Conservation (phyloP, 2,888 invertebrate genomes). For the Heliothis peltigera region DNA sequence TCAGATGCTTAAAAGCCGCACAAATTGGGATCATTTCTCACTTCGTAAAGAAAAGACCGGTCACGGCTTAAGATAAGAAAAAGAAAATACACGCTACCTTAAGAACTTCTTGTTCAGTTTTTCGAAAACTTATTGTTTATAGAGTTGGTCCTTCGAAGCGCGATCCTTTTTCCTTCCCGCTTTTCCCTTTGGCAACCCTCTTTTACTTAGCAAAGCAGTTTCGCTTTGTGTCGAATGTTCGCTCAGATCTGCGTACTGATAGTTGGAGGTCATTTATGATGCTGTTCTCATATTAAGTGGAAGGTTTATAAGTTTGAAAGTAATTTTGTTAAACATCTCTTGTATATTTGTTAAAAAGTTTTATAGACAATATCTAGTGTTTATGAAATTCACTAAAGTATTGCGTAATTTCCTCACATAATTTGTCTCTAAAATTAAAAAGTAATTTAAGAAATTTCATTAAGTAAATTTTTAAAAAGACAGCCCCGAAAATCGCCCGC, state of each 20-base stretch:
- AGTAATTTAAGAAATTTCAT: no score
- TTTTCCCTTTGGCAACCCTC: conserved; percentile 15
- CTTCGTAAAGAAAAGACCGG: conserved; percentile 42
- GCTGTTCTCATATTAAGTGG: conserved; percentile 1
- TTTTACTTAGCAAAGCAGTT: background rate
- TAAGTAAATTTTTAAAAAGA: no score
- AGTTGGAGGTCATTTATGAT: background rate
- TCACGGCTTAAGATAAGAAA: conserved; percentile 53
- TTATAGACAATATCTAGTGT: background rate
- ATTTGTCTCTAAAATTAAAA: no score
- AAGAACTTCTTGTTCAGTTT: conserved; percentile 42
- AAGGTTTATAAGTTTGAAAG: background rate
- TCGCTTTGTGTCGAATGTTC: background rate
- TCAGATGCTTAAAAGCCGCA: conserved; percentile 49
- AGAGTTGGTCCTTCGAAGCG: conserved; percentile 18
- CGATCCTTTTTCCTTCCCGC: conserved; percentile 5
- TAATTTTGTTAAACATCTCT: no score
- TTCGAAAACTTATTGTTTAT: conserved; percentile 52
- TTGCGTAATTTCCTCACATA: background rate
- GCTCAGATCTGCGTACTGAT: background rate
- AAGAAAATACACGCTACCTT: conserved; percentile 46
- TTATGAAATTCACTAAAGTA: background rate
- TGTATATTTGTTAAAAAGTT: no score
- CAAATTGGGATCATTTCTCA: conserved; percentile 58
- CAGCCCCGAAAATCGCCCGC: no score